Evolutionary conservation across 2,888 invertebrate species (phyloP).

Genomic region (Tetragnatha montana): DNA sequence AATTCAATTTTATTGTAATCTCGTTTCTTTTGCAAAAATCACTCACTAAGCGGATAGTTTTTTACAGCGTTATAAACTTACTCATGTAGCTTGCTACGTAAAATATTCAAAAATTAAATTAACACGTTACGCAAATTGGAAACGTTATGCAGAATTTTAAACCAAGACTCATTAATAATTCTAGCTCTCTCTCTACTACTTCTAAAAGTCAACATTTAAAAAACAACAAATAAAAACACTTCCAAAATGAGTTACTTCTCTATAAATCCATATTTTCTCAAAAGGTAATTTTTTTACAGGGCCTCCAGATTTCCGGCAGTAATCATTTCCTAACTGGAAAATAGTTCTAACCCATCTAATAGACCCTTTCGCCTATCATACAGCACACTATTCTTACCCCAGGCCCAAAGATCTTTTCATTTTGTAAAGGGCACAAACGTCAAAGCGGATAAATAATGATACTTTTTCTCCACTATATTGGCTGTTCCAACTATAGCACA

Average conservation of each 20-base stretch:
- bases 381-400: conserved; percentile 28
- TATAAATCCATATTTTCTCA: conserved; percentile 47
- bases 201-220: neutral
- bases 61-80: too few relatives aligned
- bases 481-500: conserved; percentile 38
- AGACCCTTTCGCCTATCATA: conserved; percentile 40
- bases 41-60: too few relatives aligned
- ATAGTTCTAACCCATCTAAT: conserved; percentile 13
- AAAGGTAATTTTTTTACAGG: conserved; percentile 30
- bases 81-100: too few relatives aligned
- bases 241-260: conserved; percentile 47
- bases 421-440: conserved; percentile 51
- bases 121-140: too few relatives aligned
- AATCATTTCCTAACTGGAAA: conserved; percentile 40
- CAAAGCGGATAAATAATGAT: conserved; percentile 59
- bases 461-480: conserved; percentile 46
- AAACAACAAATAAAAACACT: conserved; percentile 7
- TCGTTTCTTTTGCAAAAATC: too few relatives aligned
- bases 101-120: too few relatives aligned
- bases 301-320: conserved; percentile 49
- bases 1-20: too few relatives aligned
- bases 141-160: too few relatives aligned
- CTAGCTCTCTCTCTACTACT: too few relatives aligned
- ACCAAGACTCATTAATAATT: too few relatives aligned
- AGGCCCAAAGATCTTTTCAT: conserved; percentile 47